These are phyloP conservation scores for Erythrocebus patas DNA, from an alignment of 2,113 vertebrate species.

Conservation along the genomic window DNA sequence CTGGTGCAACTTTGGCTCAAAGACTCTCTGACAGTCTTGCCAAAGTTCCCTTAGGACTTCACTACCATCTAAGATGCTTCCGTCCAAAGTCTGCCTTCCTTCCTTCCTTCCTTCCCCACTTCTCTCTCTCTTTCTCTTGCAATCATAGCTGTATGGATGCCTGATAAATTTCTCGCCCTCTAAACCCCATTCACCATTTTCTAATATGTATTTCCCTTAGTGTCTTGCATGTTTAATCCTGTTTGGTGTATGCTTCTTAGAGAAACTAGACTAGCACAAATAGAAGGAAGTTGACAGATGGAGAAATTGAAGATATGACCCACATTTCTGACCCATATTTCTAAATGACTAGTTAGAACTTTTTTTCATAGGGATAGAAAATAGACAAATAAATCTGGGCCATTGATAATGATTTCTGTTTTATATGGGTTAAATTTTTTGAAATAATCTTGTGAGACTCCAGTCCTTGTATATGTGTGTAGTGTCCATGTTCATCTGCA, in stretches of 20 bases:
- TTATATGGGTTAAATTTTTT: background rate
- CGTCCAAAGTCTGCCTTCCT: background rate
- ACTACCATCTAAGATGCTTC: background rate
- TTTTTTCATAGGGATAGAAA: background rate
- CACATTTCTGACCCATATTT: background rate
- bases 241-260: background rate
- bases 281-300: background rate
- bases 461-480: background rate
- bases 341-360: background rate
- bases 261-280: background rate
- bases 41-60: background rate
- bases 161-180: background rate
- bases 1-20: background rate
- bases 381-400: background rate
- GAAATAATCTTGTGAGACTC: background rate
- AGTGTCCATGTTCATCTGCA: rapidly evolving
- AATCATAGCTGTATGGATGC: background rate
- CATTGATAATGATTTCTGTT: background rate
- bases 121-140: background rate
- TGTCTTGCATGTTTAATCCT: background rate
- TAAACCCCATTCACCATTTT: background rate
- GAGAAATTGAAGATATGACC: background rate
- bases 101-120: background rate
- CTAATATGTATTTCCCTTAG: background rate
- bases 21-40: background rate